These are phyloP conservation scores for Chelmon rostratus DNA, from an alignment of 2,797 vertebrate genomes.

Conservation along the genomic window DNA sequence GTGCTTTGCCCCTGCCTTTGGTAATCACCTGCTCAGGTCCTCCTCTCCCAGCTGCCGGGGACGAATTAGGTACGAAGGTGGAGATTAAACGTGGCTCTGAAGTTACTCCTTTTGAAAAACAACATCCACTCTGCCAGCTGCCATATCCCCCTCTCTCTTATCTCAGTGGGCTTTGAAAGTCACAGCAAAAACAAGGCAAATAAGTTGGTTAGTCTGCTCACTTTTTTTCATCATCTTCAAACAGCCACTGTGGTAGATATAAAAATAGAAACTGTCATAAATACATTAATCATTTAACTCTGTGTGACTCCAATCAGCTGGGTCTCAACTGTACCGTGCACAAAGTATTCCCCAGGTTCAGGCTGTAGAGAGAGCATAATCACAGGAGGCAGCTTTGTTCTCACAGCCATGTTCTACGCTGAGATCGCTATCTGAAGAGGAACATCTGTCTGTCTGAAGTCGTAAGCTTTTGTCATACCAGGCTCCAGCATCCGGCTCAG, in stretches of 20 bases:
- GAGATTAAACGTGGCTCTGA: slow-evolving; percentile 77
- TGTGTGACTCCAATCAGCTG: slow-evolving; percentile 65
- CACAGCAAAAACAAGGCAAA: slow-evolving; percentile 65
- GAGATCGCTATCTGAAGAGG: slow-evolving; percentile 74
- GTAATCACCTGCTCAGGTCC: slow-evolving; percentile 63
- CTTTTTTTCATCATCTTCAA: slow-evolving; percentile 53
- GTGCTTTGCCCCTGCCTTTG: slow-evolving; percentile 40
- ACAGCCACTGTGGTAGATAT: slow-evolving; percentile 37
- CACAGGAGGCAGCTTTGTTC: slow-evolving; percentile 70
- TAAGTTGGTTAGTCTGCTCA: slow-evolving; percentile 42
- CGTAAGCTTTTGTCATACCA: slow-evolving; percentile 65
- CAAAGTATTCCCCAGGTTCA: slow-evolving; percentile 68
- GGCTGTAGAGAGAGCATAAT: slow-evolving; percentile 61
- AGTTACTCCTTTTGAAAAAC: slow-evolving; percentile 72
- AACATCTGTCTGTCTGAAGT: slow-evolving; percentile 79
- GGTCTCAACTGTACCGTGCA: slow-evolving; percentile 53
- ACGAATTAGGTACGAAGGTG: slow-evolving; percentile 69
- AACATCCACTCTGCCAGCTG: slow-evolving; percentile 74
- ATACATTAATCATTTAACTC: slow-evolving; percentile 72
- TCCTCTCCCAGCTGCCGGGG: slow-evolving; percentile 73
- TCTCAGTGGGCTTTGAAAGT: slow-evolving; percentile 66
- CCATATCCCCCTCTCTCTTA: slow-evolving; percentile 57
- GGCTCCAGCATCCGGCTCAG: slow-evolving; percentile 57
- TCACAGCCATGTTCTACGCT: slow-evolving; percentile 67
- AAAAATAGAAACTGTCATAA: slow-evolving; percentile 76